These are phyloP conservation scores for Echinops telfairi DNA, from an alignment of 2,113 vertebrate species.

Conservation along the genomic window DNA sequence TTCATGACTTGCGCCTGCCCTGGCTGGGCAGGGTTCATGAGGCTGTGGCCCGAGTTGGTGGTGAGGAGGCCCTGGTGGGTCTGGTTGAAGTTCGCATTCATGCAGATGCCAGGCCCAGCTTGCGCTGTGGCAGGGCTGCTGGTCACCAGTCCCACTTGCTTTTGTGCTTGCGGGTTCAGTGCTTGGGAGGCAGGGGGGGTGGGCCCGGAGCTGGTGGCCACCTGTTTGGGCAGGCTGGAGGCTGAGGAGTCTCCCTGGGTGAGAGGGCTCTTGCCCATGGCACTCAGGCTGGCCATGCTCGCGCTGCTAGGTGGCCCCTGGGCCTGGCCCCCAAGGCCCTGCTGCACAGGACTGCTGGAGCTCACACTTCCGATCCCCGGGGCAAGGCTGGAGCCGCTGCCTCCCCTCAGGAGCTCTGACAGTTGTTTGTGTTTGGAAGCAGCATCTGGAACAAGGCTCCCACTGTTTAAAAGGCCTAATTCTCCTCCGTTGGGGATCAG, in stretches of 20 bases:
- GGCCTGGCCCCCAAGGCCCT: constrained; percentile 89
- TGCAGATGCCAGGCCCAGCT: constrained; percentile 91
- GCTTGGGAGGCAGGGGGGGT: constrained; percentile 89
- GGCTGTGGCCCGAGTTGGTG: constrained; percentile 93
- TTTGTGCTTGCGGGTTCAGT: constrained; percentile 94
- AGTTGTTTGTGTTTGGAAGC: constrained; percentile 98
- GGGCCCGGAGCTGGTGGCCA: constrained; percentile 87
- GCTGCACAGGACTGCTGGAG: constrained; percentile 91
- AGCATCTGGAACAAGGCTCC: constrained; percentile 93
- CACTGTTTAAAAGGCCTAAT: constrained; percentile 92
- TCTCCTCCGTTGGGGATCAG: constrained; percentile 97
- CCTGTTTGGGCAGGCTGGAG: constrained; percentile 87
- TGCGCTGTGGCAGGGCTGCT: constrained; percentile 91
- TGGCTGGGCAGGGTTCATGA: constrained; percentile 93
- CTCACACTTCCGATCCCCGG: constrained; percentile 90
- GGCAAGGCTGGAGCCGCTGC: constrained; percentile 91
- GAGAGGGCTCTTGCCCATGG: constrained; percentile 94
- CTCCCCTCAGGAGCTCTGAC: constrained; percentile 96
- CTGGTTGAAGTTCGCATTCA: constrained; percentile 94
- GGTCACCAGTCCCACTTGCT: constrained; percentile 90
- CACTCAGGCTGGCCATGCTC: constrained; percentile 84
- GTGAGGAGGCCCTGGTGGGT: constrained; percentile 93
- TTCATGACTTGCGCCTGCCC: constrained; percentile 96
- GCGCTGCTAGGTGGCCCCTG: constrained; percentile 90
- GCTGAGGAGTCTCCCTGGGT: constrained; percentile 90